Evolutionary conservation across 1,140 invertebrate species (phyloP).

Genomic region (Cotesia chilonis): DNA sequence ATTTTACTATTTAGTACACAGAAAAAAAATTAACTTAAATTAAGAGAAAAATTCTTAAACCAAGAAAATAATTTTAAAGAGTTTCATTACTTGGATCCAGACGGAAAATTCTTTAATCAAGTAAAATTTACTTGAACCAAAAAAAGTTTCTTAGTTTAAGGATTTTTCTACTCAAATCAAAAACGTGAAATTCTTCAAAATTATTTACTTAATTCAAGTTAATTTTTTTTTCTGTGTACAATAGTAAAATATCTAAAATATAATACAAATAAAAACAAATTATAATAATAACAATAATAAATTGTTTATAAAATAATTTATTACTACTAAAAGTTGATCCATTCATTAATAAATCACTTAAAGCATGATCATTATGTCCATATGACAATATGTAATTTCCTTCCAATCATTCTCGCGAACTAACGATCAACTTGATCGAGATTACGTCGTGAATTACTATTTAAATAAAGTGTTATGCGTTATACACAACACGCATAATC

Average conservation of each 20-base stretch:
- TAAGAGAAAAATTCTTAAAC: too few species aligned
- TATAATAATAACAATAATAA: too few species aligned
- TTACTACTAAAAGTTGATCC: constrained; percentile 10
- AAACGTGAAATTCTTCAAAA: too few species aligned
- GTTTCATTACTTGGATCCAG: too few species aligned
- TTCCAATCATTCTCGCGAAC: constrained; percentile 14
- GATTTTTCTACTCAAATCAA: too few species aligned
- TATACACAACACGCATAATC: background rate
- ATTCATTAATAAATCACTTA: constrained; percentile 39
- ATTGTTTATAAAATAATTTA: background rate
- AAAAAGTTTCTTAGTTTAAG: too few species aligned
- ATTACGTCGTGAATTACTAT: constrained; percentile 10
- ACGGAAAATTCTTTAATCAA: too few species aligned
- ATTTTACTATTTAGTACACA: background rate
- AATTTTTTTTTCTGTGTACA: too few species aligned
- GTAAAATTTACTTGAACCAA: too few species aligned
- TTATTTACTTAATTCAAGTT: too few species aligned
- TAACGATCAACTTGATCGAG: background rate
- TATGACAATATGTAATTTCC: constrained; percentile 36
- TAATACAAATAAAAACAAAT: background rate
- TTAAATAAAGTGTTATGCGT: constrained; percentile 5
- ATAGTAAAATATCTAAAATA: background rate
- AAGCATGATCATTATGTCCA: constrained; percentile 23
- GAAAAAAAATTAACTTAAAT: too few species aligned
- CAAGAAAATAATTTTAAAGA: too few species aligned